These are phyloP conservation scores for Chrysina gloriosa DNA, from an alignment of 2,888 invertebrate genomes.

Conservation along the genomic window DNA sequence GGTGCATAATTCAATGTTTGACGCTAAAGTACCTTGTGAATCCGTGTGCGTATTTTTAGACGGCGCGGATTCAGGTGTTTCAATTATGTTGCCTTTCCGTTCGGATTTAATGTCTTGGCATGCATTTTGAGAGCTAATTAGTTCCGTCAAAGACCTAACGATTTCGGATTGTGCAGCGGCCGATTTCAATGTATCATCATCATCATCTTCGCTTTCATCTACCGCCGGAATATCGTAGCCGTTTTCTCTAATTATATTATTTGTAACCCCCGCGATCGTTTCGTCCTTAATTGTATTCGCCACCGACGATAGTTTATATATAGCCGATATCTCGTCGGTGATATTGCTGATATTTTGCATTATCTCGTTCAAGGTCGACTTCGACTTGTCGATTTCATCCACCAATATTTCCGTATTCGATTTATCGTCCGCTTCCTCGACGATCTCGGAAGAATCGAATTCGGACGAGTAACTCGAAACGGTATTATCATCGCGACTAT, in stretches of 20 bases:
- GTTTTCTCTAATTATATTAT: constrained; percentile 27
- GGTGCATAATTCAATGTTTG: constrained; percentile 38
- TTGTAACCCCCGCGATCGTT: constrained; percentile 7
- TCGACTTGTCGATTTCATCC: constrained; percentile 45
- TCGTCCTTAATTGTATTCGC: constrained; percentile 32
- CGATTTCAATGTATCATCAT: constrained; percentile 33
- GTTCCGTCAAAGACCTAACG: constrained; percentile 40
- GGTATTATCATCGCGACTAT: constrained; percentile 23
- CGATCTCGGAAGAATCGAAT: constrained; percentile 37
- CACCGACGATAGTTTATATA: constrained; percentile 47
- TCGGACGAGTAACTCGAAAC: constrained; percentile 36
- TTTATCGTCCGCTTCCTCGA: constrained; percentile 18
- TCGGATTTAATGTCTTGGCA: constrained; percentile 41
- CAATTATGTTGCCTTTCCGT: constrained; percentile 36
- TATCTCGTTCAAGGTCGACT: constrained; percentile 49
- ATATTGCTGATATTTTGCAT: constrained; percentile 50
- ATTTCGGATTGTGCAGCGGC: constrained; percentile 39
- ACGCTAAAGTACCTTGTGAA: constrained; percentile 37
- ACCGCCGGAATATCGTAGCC: not conserved
- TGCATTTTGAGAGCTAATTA: constrained; percentile 40
- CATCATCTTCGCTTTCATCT: constrained; percentile 33
- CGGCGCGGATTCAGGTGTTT: constrained; percentile 39
- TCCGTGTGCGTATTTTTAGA: constrained; percentile 43
- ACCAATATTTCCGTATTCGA: constrained; percentile 34
- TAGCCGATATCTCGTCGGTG: constrained; percentile 49